A percentile compares a stretch with the other conserved stretches of the same genome.
These are phyloP conservation scores for Cnemophilus loriae DNA, from an alignment of 2,113 vertebrate species.

Conservation along the genomic window DNA sequence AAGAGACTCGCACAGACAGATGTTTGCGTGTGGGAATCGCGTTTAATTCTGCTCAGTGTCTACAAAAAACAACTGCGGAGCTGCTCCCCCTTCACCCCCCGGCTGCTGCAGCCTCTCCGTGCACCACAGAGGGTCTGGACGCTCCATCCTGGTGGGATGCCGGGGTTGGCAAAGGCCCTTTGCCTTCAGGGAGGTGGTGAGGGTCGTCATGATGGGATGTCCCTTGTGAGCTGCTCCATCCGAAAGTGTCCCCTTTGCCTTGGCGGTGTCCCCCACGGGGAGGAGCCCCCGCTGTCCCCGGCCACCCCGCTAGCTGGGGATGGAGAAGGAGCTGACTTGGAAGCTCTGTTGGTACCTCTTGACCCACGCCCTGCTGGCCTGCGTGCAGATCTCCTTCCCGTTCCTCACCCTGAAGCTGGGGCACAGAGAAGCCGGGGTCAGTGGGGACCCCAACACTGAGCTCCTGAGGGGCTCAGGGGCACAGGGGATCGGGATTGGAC, in stretches of 20 bases:
- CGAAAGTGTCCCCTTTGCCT: neutral
- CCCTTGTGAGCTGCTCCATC: neutral
- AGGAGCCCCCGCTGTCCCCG: accelerated
- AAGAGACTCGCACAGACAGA: neutral
- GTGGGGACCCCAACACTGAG: accelerated
- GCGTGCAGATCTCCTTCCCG: slow-evolving; percentile 40
- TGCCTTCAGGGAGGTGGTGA: neutral
- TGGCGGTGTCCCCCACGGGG: accelerated
- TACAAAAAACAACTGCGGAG: neutral
- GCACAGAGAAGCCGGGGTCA: neutral
- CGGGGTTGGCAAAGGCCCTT: neutral
- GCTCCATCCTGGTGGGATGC: neutral
- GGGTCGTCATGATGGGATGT: neutral
- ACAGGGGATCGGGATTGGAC: neutral
- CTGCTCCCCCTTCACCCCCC: neutral
- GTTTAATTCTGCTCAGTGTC: neutral
- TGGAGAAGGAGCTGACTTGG: slow-evolving; percentile 43
- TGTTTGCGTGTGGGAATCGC: neutral
- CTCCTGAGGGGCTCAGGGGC: neutral
- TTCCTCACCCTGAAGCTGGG: slow-evolving; percentile 34
- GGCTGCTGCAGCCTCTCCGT: neutral
- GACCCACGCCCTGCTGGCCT: neutral
- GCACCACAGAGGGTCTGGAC: accelerated
- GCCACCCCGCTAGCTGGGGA: neutral
- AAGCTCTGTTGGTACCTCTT: slow-evolving; percentile 48